Evolutionary conservation across 1,140 invertebrate genomes (phyloP).

Genomic region (Drosophila sucinea): DNA sequence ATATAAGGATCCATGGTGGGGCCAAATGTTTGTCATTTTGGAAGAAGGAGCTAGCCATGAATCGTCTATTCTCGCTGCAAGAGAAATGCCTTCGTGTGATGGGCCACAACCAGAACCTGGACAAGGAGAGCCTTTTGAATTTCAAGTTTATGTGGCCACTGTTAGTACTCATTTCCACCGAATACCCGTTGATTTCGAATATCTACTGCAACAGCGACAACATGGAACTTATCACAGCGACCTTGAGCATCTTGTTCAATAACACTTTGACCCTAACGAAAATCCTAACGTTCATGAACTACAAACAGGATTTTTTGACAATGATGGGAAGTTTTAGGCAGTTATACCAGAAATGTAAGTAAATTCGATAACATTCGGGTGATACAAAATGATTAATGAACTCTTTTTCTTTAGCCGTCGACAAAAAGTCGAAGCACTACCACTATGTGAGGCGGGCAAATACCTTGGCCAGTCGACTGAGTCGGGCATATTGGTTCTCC

Average conservation of each 20-base stretch:
- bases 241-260: constrained; percentile 71
- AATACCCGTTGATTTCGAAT: constrained; percentile 66
- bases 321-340: constrained; percentile 63
- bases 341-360: constrained; percentile 65
- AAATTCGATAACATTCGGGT: too few species aligned
- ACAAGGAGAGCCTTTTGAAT: constrained; percentile 17
- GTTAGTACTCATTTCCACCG: constrained; percentile 67
- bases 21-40: background rate
- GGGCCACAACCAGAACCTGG: constrained; percentile 37
- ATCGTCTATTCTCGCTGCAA: constrained; percentile 52
- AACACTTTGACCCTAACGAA: constrained; percentile 71
- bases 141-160: constrained; percentile 47
- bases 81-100: constrained; percentile 59
- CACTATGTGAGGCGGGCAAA: constrained; percentile 50
- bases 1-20: constrained; percentile 15
- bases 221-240: constrained; percentile 64
- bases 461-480: constrained; percentile 46
- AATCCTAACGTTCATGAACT: constrained; percentile 62
- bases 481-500: constrained; percentile 62
- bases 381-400: background rate
- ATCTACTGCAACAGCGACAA: constrained; percentile 59
- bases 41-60: constrained; percentile 30
- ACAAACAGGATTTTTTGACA: constrained; percentile 56
- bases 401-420: constrained; percentile 31
- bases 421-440: constrained; percentile 11